Evolutionary conservation across 2,888 invertebrate genomes (phyloP), one percentile per base, ranked within the genome.

Genomic region (Habroteleia sp.): DNA sequence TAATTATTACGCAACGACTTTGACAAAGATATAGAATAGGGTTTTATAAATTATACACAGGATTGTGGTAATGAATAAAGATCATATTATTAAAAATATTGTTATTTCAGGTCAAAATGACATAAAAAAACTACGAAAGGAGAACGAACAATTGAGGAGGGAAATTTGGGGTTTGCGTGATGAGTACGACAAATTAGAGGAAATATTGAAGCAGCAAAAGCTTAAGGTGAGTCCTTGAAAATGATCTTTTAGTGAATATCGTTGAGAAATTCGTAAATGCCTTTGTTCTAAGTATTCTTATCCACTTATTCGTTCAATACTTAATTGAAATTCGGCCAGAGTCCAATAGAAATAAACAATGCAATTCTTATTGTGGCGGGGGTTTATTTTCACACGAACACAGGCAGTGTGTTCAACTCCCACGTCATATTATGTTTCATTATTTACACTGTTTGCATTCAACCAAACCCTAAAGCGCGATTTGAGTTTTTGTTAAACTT

Each of bases 141-240:
- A 97, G 86, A 96, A 96, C 90, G 96, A 96, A 80, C 94, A 95
- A 87, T 90, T 97, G 60, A 93, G 95, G 82, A 91, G 95, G 13
- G 96, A 96, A 89, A 95, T 96, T 85, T 96, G 95, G 91, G 94
- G 94, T 63, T 91, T 96, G 50, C 91, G 96, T 23, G 96, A 96
- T 87, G 96, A 96, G 89, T 96, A 96, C 89, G 96, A 96, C 87
- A 92, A 95, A 54, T 90, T 96, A 80, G 96, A 96, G 89, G 93
- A 93, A 82, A 91, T 95, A 86, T 91, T 96, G 83, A 93, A 89
- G 83, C 86, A 83, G 71, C 88, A 89, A n/a, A 56, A 72, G 2
- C 35, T 71, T 3, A 71, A 71, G 71, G 71, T 54, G 8, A 39
- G 62, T 3, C 13, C n/a, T 1, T 31, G 0, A 33, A 44, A 16